These are phyloP conservation scores for Nyctereutes procyonoides DNA, from an alignment of 2,113 vertebrate genomes.

Conservation along the genomic window DNA sequence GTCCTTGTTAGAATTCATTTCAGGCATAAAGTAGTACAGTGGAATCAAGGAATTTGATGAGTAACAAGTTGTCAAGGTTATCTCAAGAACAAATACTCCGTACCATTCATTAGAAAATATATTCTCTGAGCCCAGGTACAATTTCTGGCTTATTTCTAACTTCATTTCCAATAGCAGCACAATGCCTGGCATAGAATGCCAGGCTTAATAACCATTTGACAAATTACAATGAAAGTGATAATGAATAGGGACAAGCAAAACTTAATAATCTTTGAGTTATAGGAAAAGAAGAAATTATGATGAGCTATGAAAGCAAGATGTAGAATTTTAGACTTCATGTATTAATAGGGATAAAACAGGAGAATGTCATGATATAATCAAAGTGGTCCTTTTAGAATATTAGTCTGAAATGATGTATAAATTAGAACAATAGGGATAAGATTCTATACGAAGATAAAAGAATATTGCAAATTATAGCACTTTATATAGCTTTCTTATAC, in stretches of 20 bases:
- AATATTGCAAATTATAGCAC: background rate
- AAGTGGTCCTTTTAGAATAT: background rate
- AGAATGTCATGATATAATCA: background rate
- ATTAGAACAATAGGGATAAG: background rate
- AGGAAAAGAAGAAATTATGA: background rate
- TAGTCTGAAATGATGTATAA: background rate
- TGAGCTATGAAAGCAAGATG: constrained; percentile 22
- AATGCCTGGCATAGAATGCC: background rate
- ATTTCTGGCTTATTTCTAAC: background rate
- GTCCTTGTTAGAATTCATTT: background rate
- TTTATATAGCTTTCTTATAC: background rate
- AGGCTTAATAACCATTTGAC: background rate
- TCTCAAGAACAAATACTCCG: background rate
- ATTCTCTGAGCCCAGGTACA: background rate
- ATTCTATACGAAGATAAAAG: background rate
- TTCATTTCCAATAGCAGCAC: background rate
- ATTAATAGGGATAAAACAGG: background rate
- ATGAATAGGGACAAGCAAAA: background rate
- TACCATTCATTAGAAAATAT: background rate
- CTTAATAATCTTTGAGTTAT: constrained; percentile 15
- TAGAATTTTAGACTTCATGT: background rate
- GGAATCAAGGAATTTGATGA: background rate
- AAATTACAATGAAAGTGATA: background rate
- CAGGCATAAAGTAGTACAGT: background rate
- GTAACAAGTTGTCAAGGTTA: background rate